Evolutionary conservation across 2,888 invertebrate genomes (phyloP).

Genomic region (Pinctada fucata): DNA sequence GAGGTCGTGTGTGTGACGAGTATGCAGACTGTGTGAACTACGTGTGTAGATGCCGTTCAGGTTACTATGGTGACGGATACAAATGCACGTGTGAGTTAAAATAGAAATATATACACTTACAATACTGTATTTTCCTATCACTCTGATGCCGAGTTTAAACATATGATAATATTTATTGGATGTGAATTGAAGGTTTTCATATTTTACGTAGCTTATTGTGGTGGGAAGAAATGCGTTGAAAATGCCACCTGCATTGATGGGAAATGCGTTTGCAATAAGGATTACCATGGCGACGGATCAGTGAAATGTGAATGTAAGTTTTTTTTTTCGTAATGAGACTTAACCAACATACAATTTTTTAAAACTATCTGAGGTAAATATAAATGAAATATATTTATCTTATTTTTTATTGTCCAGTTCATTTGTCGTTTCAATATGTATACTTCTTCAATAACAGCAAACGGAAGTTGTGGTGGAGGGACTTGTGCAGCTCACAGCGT

Average conservation of each 20-base stretch:
- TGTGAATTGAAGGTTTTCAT: too few relatives aligned
- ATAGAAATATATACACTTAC: neutral
- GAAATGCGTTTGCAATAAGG: constrained; percentile 17
- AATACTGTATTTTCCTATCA: too few relatives aligned
- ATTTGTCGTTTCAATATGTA: too few relatives aligned
- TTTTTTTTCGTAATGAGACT: neutral
- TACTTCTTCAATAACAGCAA: too few relatives aligned
- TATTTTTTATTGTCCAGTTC: neutral
- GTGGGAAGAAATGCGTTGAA: constrained; percentile 27
- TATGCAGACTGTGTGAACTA: constrained; percentile 33
- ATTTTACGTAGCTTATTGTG: constrained; percentile 18
- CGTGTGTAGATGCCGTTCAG: constrained; percentile 30
- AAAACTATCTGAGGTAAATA: neutral
- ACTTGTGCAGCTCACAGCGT: constrained; percentile 26
- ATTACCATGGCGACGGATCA: constrained; percentile 34
- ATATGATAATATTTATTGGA: too few relatives aligned
- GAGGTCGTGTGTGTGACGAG: constrained; percentile 24
- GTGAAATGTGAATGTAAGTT: constrained; percentile 29
- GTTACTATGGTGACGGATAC: constrained; percentile 33
- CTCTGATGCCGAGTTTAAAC: too few relatives aligned
- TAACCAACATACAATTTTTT: neutral
- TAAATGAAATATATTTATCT: neutral
- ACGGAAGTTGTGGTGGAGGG: constrained; percentile 14
- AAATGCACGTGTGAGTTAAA: neutral
- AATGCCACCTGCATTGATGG: constrained; percentile 19